Evolutionary conservation across 2,888 invertebrate species (phyloP).

Genomic region (Amphimallon solstitiale): DNA sequence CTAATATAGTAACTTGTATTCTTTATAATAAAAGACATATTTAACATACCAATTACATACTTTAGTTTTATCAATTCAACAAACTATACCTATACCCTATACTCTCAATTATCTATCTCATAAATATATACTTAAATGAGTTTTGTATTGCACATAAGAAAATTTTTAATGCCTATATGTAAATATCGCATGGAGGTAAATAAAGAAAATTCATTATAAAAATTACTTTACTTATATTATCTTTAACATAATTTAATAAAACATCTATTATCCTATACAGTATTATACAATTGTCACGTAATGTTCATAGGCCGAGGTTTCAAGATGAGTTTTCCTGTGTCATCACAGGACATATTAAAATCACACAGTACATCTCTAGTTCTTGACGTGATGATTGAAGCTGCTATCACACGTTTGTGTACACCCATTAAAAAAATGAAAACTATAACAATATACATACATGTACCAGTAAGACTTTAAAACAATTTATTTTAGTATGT

Average conservation of each 20-base stretch:
- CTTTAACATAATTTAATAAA: constrained; percentile 31
- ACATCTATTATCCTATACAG: constrained; percentile 32
- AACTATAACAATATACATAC: constrained; percentile 66
- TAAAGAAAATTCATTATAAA: constrained; percentile 7
- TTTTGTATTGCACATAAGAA: no score
- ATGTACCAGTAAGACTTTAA: neutral
- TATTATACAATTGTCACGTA: constrained; percentile 55
- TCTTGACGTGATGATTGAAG: constrained; percentile 93
- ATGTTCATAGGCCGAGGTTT: constrained; percentile 80
- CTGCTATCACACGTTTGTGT: constrained; percentile 95
- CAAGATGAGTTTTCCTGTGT: constrained; percentile 93
- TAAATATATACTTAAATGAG: no score
- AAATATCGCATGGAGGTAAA: no score
- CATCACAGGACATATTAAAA: constrained; percentile 98
- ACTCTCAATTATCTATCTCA: no score
- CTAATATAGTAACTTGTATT: no score
- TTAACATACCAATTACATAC: no score
- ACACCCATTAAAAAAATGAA: constrained; percentile 91
- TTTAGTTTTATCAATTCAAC: no score
- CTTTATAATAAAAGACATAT: no score
- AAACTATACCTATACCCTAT: no score
- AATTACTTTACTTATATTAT: constrained; percentile 31
- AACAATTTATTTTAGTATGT: neutral
- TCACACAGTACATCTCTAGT: constrained; percentile 90
- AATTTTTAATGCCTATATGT: no score